phyloP scores from a whole-genome alignment of 2,113 vertebrate genomes.

The Callipepla californica region DNA sequence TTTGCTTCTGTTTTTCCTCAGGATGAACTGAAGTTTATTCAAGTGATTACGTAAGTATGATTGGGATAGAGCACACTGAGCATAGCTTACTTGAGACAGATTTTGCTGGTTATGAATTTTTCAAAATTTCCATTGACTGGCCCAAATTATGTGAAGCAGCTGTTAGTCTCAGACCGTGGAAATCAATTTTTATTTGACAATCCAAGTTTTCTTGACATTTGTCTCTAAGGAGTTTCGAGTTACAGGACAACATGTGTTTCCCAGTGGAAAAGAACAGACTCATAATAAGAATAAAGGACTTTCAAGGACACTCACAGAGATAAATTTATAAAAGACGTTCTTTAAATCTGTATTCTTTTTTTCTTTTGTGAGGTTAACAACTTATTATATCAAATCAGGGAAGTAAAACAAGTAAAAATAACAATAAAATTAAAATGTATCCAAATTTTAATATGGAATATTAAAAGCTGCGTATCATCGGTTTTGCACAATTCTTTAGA shows the following conservation, averaged over 20 bases:
- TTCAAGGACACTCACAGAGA: slow-evolving; percentile 49
- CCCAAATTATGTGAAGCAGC: slow-evolving; percentile 27
- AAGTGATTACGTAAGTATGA: not conserved
- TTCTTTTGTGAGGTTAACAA: not conserved
- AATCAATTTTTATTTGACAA: slow-evolving; percentile 67
- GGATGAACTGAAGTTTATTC: not conserved
- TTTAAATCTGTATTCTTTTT: not conserved
- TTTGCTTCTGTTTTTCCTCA: not conserved
- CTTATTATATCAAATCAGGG: not conserved
- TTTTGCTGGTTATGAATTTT: slow-evolving; percentile 29
- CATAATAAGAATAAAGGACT: slow-evolving; percentile 50
- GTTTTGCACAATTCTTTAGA: not conserved
- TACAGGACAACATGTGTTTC: slow-evolving; percentile 60
- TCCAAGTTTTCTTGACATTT: slow-evolving; percentile 57
- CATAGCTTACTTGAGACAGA: slow-evolving; percentile 18
- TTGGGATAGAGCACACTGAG: not conserved
- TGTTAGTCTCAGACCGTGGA: not conserved
- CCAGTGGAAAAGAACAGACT: slow-evolving; percentile 45
- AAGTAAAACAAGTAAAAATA: slow-evolving; percentile 3
- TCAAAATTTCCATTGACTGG: slow-evolving; percentile 45
- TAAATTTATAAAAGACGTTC: slow-evolving; percentile 18
- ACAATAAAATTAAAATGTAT: not conserved
- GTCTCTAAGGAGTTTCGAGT: slow-evolving; percentile 39
- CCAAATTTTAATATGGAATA: not conserved
- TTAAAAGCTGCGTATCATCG: not conserved